These are phyloP conservation scores for Euplagia quadripunctaria DNA, from an alignment of 2,888 invertebrate genomes.

Conservation along the genomic window DNA sequence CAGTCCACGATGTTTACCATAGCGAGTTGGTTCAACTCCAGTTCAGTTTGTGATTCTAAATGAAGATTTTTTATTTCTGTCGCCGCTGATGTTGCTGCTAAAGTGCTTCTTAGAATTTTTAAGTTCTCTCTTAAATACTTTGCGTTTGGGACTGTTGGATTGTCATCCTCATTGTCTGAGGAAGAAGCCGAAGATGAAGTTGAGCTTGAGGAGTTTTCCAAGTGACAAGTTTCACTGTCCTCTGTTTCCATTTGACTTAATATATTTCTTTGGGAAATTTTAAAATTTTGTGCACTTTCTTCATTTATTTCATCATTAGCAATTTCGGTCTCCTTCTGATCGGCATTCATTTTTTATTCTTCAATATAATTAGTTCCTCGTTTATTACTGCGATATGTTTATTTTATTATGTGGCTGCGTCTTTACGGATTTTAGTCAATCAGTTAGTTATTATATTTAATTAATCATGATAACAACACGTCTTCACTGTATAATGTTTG, in stretches of 20 bases:
- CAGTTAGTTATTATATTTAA: background rate
- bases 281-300: background rate
- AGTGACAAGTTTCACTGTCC: background rate
- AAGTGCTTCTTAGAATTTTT: background rate
- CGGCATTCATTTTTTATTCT: background rate
- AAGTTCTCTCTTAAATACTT: background rate
- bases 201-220: background rate
- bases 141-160: background rate
- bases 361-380: background rate
- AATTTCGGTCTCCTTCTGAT: background rate
- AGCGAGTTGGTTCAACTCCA: conserved; percentile 3
- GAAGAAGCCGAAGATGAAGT: background rate
- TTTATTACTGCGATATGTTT: background rate
- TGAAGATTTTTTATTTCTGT: background rate
- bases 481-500: background rate
- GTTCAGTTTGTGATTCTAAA: background rate
- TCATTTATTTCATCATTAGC: no score
- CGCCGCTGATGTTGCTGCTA: background rate
- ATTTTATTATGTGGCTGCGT: background rate
- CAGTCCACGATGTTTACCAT: conserved; percentile 1
- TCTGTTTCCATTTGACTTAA: conserved; percentile 1
- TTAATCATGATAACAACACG: background rate
- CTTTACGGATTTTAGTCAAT: background rate
- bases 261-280: background rate
- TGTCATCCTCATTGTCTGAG: background rate